These are phyloP conservation scores for Allenopithecus nigroviridis DNA, from an alignment of 2,797 vertebrate species.

Conservation along the genomic window DNA sequence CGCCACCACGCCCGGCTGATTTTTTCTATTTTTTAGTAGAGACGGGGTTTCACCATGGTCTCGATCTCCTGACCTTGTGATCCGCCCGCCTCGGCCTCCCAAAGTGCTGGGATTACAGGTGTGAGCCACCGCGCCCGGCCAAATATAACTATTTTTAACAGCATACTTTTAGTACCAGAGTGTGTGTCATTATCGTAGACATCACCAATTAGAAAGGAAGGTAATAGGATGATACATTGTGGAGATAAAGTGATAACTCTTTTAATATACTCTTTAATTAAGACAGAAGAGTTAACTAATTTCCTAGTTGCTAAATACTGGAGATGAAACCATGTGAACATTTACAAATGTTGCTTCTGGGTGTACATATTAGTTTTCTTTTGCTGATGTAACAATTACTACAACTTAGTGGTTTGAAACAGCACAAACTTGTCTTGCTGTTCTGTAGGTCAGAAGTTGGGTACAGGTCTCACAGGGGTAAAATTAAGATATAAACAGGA, in stretches of 20 bases:
- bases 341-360: background rate
- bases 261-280: background rate
- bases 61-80: too few relatives aligned
- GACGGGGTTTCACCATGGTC: too few relatives aligned
- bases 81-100: too few relatives aligned
- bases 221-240: background rate
- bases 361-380: background rate
- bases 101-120: too few relatives aligned
- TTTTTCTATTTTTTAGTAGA: too few relatives aligned
- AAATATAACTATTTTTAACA: slow-evolving; percentile 28
- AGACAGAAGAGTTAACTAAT: background rate
- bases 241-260: background rate
- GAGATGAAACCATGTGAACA: background rate
- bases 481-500: background rate
- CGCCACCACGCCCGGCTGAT: too few relatives aligned
- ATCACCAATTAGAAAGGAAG: background rate
- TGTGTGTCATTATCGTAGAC: background rate
- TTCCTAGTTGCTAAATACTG: background rate
- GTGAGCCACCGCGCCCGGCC: too few relatives aligned
- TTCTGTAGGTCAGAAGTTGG: background rate
- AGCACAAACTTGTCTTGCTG: background rate
- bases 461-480: background rate
- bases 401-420: background rate
- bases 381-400: background rate
- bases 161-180: background rate